Percentiles rank a stretch among this genome's conserved stretches.
Evolutionary conservation across 2,888 invertebrate genomes (phyloP).

Genomic region (Escarpia spicata): DNA sequence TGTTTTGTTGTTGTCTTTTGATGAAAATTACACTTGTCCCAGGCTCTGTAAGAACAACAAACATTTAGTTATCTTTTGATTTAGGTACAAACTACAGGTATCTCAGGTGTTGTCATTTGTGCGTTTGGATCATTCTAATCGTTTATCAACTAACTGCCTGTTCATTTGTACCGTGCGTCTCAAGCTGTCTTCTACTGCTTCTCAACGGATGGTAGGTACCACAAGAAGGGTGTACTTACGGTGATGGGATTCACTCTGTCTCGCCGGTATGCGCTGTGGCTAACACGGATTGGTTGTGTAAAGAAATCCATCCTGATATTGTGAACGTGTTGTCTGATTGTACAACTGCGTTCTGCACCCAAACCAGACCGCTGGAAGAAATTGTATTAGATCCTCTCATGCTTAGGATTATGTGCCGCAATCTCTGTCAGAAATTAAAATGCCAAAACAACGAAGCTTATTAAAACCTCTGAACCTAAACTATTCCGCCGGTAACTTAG

Average conservation of each 20-base stretch:
- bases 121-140: background rate
- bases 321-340: background rate
- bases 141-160: background rate
- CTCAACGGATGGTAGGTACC: background rate
- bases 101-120: background rate
- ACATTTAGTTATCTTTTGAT: too few relatives aligned
- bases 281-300: constrained; percentile 19
- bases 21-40: too few relatives aligned
- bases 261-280: constrained; percentile 17
- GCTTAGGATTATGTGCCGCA: background rate
- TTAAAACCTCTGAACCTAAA: too few relatives aligned
- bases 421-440: background rate
- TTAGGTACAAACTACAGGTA: too few relatives aligned
- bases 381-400: background rate
- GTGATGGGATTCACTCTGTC: constrained; percentile 25
- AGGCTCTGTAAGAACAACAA: too few relatives aligned
- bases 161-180: background rate
- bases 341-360: background rate
- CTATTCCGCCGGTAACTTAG: too few relatives aligned
- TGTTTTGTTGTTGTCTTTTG: too few relatives aligned
- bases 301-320: constrained; percentile 21
- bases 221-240: background rate
- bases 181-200: background rate
- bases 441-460: background rate
- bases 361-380: background rate